Percentiles rank a stretch among this genome's conserved stretches.
Conservation (phyloP, 2,888 invertebrate genomes). For the Eudasyphora cyanicolor region DNA sequence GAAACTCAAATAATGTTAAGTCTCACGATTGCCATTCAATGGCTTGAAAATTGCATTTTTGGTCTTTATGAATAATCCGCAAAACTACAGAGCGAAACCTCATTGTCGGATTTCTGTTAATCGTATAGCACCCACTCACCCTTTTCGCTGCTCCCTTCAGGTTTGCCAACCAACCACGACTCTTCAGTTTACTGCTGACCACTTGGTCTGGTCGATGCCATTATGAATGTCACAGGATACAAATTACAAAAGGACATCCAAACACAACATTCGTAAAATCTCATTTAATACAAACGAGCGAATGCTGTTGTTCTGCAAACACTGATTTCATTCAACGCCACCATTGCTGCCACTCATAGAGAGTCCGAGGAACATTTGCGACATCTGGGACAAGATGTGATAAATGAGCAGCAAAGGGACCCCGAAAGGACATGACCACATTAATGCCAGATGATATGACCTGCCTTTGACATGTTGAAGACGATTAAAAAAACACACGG, state of each 20-base stretch:
- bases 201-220: background rate
- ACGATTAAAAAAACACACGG: background rate
- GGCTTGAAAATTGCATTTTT: too few relatives aligned
- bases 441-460: background rate
- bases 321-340: background rate
- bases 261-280: background rate
- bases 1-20: background rate
- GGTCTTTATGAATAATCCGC: too few relatives aligned
- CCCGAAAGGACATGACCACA: background rate
- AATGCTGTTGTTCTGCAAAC: background rate
- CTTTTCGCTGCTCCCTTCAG: too few relatives aligned
- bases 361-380: background rate
- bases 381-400: conserved; percentile 17
- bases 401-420: background rate
- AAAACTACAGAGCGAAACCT: too few relatives aligned
- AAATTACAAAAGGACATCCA: conserved; percentile 12
- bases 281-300: background rate
- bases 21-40: background rate
- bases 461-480: background rate
- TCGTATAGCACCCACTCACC: too few relatives aligned
- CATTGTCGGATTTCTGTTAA: too few relatives aligned
- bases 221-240: background rate
- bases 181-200: too few relatives aligned
- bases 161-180: too few relatives aligned
- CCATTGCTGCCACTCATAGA: background rate